Conservation (phyloP, 2,888 invertebrate genomes). For the Thymelicus lineola region DNA sequence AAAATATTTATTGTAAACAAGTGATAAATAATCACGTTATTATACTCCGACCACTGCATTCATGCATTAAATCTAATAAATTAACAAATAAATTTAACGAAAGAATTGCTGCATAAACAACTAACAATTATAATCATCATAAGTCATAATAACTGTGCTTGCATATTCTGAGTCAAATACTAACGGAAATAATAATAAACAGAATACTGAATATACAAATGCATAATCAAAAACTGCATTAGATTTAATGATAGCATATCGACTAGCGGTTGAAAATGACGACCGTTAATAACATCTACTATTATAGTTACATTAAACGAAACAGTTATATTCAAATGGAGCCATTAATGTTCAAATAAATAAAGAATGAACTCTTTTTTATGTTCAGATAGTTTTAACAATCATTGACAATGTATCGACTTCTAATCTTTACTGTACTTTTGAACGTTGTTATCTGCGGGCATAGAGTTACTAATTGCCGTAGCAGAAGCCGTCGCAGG, state of each 20-base stretch:
- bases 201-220: too few relatives aligned
- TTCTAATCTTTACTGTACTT: conserved; percentile 22
- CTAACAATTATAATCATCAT: too few relatives aligned
- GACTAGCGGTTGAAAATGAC: background rate
- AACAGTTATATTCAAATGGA: conserved; percentile 10
- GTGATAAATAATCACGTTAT: too few relatives aligned
- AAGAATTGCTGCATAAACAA: too few relatives aligned
- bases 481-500: background rate
- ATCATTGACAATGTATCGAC: conserved; percentile 18
- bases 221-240: too few relatives aligned
- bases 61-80: too few relatives aligned
- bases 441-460: conserved; percentile 4
- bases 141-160: background rate
- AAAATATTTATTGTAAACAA: too few relatives aligned
- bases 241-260: too few relatives aligned
- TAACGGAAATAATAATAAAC: too few relatives aligned
- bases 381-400: background rate
- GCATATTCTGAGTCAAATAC: too few relatives aligned
- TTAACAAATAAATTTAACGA: too few relatives aligned
- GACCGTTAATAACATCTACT: background rate
- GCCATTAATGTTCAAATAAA: conserved; percentile 14
- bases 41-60: too few relatives aligned
- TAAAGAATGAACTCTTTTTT: background rate
- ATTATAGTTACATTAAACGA: conserved; percentile 1
- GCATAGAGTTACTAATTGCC: conserved; percentile 6